Evolutionary conservation across 2,888 invertebrate genomes (phyloP).

Genomic region (Microplitis manilae): DNA sequence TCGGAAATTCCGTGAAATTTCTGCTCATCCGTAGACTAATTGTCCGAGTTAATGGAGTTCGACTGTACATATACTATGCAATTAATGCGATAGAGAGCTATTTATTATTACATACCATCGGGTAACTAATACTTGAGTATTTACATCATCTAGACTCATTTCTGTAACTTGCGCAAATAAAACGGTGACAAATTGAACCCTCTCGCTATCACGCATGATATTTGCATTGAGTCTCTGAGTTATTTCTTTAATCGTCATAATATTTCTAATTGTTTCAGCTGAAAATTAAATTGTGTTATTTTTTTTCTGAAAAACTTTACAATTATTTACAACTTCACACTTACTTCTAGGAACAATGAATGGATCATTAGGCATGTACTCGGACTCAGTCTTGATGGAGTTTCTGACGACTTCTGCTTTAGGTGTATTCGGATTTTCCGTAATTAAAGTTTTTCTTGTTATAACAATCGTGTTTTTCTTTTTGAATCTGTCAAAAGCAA

Average conservation of each 20-base stretch:
- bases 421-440: constrained; percentile 81
- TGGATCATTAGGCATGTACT: constrained; percentile 56
- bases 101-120: constrained; percentile 55
- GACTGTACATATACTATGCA: not conserved
- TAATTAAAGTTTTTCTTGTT: constrained; percentile 75
- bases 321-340: constrained; percentile 18
- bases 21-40: too few species aligned
- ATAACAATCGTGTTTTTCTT: constrained; percentile 60
- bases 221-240: constrained; percentile 70
- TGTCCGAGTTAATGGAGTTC: too few species aligned
- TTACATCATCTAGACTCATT: constrained; percentile 79
- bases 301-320: not conserved
- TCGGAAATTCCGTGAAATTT: too few species aligned
- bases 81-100: too few species aligned
- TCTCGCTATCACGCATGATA: constrained; percentile 59
- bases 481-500: constrained; percentile 71
- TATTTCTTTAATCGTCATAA: constrained; percentile 77
- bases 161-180: constrained; percentile 80
- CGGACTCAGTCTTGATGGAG: constrained; percentile 50
- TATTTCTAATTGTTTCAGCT: constrained; percentile 74
- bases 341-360: constrained; percentile 66
- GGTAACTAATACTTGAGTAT: constrained; percentile 49
- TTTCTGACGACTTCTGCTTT: constrained; percentile 75
- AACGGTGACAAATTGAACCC: constrained; percentile 80
- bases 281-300: constrained; percentile 48